Evolutionary conservation across 2,797 vertebrate genomes (phyloP), one percentile per base, ranked within the genome.

Genomic region (Toxotes lorentzi): DNA sequence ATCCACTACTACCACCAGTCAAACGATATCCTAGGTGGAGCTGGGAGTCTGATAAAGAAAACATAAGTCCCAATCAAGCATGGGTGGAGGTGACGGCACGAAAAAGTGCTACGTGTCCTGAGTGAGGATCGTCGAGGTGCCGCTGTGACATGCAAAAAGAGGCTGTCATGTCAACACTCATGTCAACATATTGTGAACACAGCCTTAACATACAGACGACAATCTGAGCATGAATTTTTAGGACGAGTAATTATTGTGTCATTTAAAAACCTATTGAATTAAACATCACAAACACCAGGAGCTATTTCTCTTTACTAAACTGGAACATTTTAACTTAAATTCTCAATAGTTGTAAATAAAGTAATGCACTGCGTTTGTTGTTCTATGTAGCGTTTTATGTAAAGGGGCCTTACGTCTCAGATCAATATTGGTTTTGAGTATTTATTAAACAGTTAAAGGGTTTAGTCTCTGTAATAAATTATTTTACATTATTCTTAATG

Each of bases 21-120:
- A 57, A 60, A 45, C 59, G 45, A 14, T 66, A 58, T 68, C 14
- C 48, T 4, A 21, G 54, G 43, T 45, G 32, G 79, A 56, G 67
- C 53, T 47, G 81, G 70, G 76, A 43, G 59, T 67, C 82, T 80
- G 83, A 86, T 48, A 67, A 76, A 61, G 47, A 17, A 62, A 48
- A 41, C 63, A 32, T 1, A 9, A 41, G 32, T 43, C 53, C 13
- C 38, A 1, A 6, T 73, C n/a, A 14, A 38, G n/a, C 23, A 13
- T 6, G 5, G 8, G n/a, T n/a, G 50, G 30, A 23, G 41, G 30
- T 23, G 41, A 13, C 1, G 34, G 14, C 19, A 48, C 5, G 0
- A 21, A 54, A 34, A 30, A 30, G 12, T n/a, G 47, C 47, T 50
- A 2, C n/a, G 38, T 19, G 60, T 27, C 24, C 16, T 45, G 10